Conservation (phyloP, 1,140 invertebrate species). For the Neomicropteryx cornuta region DNA sequence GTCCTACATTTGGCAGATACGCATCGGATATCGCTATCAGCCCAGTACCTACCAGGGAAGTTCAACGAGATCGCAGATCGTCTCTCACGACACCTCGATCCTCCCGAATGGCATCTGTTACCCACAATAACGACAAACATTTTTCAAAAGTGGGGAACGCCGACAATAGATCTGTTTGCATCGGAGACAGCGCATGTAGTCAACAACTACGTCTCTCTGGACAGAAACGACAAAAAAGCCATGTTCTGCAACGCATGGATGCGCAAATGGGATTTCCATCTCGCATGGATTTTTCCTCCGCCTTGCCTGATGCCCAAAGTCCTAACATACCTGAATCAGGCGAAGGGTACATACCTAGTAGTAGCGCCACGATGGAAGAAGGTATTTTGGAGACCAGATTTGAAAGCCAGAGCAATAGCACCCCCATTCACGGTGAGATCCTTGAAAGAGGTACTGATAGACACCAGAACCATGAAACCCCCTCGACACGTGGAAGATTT, state of each 20-base stretch:
- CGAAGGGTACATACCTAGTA: constrained; percentile 8
- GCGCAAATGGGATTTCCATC: constrained; percentile 14
- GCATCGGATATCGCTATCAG: constrained; percentile 5
- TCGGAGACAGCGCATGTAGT: constrained; percentile 12
- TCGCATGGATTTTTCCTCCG: constrained; percentile 18
- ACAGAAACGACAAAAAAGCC: constrained; percentile 13
- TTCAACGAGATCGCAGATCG: constrained; percentile 16
- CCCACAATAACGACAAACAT: not conserved
- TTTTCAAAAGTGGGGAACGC: constrained; percentile 15
- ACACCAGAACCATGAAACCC: constrained; percentile 7
- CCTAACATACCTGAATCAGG: constrained; percentile 13
- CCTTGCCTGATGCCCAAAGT: constrained; percentile 17
- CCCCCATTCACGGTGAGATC: constrained; percentile 11
- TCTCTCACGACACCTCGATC: constrained; percentile 8
- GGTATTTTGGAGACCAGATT: constrained; percentile 17
- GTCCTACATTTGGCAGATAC: constrained; percentile 5
- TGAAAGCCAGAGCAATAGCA: constrained; percentile 8
- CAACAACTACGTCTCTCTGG: constrained; percentile 13
- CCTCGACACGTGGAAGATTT: constrained; percentile 7
- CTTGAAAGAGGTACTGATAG: constrained; percentile 10
- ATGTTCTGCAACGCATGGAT: constrained; percentile 17
- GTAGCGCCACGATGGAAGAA: constrained; percentile 16
- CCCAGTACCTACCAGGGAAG: constrained; percentile 13
- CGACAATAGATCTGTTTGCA: constrained; percentile 19
- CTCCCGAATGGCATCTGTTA: constrained; percentile 14